A percentile compares a stretch with the other conserved stretches of the same genome.
Conservation (phyloP, 2,797 vertebrate species). For the Triplophysa bombifrons region DNA sequence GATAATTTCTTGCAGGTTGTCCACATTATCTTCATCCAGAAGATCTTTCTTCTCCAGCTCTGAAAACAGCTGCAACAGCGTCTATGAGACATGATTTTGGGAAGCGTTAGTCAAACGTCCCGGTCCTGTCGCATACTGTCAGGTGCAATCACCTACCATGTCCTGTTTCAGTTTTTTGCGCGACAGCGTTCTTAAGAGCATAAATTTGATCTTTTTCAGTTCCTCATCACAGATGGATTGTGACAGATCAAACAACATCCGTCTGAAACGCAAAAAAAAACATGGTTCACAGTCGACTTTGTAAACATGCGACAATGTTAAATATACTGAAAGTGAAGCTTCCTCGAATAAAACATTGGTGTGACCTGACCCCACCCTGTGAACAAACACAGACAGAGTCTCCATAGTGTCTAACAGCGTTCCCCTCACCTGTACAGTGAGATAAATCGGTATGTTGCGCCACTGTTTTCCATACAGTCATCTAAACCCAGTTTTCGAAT, state of each 20-base stretch:
- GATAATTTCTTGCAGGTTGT: constrained; percentile 66
- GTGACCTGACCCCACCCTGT: neutral
- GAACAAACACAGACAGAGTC: neutral
- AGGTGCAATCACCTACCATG: constrained; percentile 68
- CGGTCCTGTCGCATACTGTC: neutral
- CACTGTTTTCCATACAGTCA: rapidly evolving
- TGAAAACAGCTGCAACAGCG: constrained; percentile 77
- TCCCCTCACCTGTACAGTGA: constrained; percentile 70
- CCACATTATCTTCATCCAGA: constrained; percentile 72
- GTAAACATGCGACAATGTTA: neutral
- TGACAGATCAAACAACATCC: constrained; percentile 82
- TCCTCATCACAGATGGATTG: constrained; percentile 69
- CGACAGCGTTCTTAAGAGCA: constrained; percentile 62
- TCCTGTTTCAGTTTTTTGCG: constrained; percentile 60
- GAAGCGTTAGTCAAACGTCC: neutral
- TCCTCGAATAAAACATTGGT: neutral
- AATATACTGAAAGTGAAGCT: neutral
- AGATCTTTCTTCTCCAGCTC: constrained; percentile 76
- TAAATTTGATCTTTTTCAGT: constrained; percentile 72
- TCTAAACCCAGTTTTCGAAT: constrained; percentile 14
- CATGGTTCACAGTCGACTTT: neutral
- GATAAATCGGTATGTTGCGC: constrained; percentile 32
- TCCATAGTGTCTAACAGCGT: neutral
- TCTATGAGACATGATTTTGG: constrained; percentile 70
- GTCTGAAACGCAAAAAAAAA: constrained; percentile 67